Conservation (phyloP, 1,140 invertebrate species). For the Telenomus remus region DNA sequence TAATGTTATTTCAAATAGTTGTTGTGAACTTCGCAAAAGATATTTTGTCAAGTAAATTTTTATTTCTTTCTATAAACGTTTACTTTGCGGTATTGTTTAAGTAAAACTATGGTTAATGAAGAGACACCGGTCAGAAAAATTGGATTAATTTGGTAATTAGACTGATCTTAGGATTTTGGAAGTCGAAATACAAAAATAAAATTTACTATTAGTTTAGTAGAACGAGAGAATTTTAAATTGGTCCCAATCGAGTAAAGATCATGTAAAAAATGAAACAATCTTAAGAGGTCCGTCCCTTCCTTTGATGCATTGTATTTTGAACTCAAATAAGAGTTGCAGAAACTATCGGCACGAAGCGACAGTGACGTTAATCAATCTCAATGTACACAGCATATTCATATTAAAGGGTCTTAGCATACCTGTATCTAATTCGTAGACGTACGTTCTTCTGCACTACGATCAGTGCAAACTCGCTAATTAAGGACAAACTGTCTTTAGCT, state of each 20-base stretch:
- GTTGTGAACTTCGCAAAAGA: neutral
- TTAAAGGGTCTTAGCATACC: constrained; percentile 59
- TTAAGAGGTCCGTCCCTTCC: constrained; percentile 55
- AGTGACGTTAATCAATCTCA: constrained; percentile 60
- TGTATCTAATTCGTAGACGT: constrained; percentile 59
- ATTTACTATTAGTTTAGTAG: no score
- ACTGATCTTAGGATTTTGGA: no score
- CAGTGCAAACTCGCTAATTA: constrained; percentile 52
- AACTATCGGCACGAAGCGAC: constrained; percentile 57
- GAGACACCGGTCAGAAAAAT: no score
- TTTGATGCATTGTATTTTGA: constrained; percentile 50
- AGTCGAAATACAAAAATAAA: no score
- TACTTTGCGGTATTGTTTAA: no score
- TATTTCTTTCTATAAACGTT: no score
- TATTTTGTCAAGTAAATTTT: no score
- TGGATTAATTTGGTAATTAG: no score
- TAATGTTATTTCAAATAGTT: neutral
- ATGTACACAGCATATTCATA: constrained; percentile 61
- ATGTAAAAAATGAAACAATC: constrained; percentile 4
- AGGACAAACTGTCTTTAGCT: constrained; percentile 48
- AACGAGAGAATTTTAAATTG: neutral
- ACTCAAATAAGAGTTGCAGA: constrained; percentile 41
- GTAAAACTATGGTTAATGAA: no score
- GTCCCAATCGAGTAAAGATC: constrained; percentile 17
- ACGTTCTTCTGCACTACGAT: constrained; percentile 60